phyloP scores from a whole-genome alignment of 2,888 invertebrate genomes.

The Eupeodes luniger region DNA sequence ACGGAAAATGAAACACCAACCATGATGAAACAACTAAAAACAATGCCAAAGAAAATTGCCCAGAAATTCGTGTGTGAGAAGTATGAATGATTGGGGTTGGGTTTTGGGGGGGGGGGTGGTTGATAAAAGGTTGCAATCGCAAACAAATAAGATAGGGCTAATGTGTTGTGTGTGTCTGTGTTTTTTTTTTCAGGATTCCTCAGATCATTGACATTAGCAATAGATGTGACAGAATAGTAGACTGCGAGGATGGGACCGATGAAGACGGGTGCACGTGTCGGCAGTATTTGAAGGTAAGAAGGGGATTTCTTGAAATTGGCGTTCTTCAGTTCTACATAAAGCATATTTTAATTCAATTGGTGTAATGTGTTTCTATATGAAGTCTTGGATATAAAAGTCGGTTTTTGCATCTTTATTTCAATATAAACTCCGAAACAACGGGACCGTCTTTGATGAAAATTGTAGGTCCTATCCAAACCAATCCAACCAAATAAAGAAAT shows the following conservation, averaged over 20 bases:
- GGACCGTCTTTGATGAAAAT: no score
- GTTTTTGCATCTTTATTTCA: no score
- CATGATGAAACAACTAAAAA: conserved; percentile 17
- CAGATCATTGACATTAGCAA: conserved; percentile 87
- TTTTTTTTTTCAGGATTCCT: conserved; percentile 85
- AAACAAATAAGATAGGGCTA: not conserved
- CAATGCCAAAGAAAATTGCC: conserved; percentile 56
- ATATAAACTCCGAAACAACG: no score
- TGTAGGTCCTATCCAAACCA: no score
- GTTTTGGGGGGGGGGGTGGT: no score
- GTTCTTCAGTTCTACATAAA: no score
- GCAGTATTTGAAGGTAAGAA: conserved; percentile 86
- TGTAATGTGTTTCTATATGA: no score
- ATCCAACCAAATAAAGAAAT: no score
- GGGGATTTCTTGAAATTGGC: not conserved
- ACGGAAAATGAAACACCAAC: conserved; percentile 39
- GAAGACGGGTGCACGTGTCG: conserved; percentile 90
- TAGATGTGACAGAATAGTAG: conserved; percentile 88
- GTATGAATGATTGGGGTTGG: conserved; percentile 18
- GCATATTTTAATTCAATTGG: no score
- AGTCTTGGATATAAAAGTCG: no score
- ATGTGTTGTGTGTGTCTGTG: not conserved
- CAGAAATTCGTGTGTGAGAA: conserved; percentile 64
- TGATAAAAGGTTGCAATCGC: not conserved
- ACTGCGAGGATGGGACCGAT: conserved; percentile 94